A percentile compares a stretch with the other conserved stretches of the same genome.
These are phyloP conservation scores for Tapirus terrestris DNA, from an alignment of 2,113 vertebrate species.

Conservation along the genomic window DNA sequence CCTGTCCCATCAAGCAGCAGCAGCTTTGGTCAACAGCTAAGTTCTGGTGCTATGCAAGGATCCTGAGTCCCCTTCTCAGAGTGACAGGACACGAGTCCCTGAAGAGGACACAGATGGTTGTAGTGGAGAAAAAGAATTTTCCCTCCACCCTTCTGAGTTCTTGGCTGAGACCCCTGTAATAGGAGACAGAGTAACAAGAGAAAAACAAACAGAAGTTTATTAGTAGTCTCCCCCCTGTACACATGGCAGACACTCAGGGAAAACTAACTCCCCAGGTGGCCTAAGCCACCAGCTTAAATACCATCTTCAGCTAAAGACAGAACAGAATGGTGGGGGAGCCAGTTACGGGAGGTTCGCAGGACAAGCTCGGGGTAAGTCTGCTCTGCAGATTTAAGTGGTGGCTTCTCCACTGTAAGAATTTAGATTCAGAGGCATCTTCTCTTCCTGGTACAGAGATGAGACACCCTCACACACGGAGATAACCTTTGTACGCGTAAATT, in stretches of 20 bases:
- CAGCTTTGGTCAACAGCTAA: neutral
- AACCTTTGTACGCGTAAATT: rapidly evolving
- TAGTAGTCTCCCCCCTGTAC: rapidly evolving
- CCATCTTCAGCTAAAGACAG: neutral
- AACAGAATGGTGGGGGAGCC: neutral
- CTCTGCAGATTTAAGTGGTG: no score
- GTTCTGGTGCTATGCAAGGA: neutral
- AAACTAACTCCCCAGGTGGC: neutral
- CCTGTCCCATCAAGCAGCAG: neutral
- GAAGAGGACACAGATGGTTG: neutral
- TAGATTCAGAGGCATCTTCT: rapidly evolving
- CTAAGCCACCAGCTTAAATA: neutral
- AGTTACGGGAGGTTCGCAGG: rapidly evolving
- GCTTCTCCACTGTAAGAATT: neutral
- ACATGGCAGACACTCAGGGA: no score
- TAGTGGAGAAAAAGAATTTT: neutral
- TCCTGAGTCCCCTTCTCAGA: neutral
- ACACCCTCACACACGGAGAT: rapidly evolving
- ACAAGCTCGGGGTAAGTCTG: neutral
- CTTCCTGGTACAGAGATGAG: neutral
- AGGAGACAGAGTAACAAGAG: neutral
- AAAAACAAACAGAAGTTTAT: neutral
- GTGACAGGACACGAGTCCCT: neutral
- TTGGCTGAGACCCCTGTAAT: neutral
- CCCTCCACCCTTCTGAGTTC: no score